Evolutionary conservation across 2,888 invertebrate genomes (phyloP), one percentile per base, ranked within the genome.

Genomic region (Luperina nickerlii): DNA sequence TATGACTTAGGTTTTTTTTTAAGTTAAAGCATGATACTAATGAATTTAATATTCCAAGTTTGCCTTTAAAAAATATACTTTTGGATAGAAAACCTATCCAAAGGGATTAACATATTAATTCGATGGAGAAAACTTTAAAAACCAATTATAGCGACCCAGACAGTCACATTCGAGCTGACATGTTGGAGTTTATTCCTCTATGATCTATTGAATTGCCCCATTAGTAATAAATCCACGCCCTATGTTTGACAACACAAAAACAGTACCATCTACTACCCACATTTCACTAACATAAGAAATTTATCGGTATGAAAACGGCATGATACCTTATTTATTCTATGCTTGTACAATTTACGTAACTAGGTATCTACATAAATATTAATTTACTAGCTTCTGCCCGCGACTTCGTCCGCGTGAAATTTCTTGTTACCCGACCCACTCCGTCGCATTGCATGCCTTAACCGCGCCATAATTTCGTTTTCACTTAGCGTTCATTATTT

Each of bases 131-230:
- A 88, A 88, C 77, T 86, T 86, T 88, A 86, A 89, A 90, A 90
- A 89, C 87, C 86, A 92, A 91, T 92, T 92, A 90, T 82, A 82
- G 72, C 76, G 87, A 78, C 83, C 87, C 89, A 89, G 91, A 90
- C 90, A 86, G 87, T 80, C 87, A 86, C 87, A 89, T 86, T 87
- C 84, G 72, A 76, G 81, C 81, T 86, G 87, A 85, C 85, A 83
- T 87, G 87, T 80, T 71, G 62, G 60, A 80, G 67, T 72, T 60
- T 73, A 65, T 79, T 91, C 81, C 84, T 72, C 69, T 87, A 63
- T 67, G 78, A 6, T 65, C 88, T 54, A 24, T 51, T 6, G n/a
- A 45, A 42, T 67, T 20, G 45, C 0, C 8, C 69, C 82, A 24
- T 20, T 62, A n/a, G 48, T 66, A 57, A 78, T 48, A 20, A 63